These are phyloP conservation scores for Asobara japonica DNA, from an alignment of 1,140 invertebrate genomes.

Conservation along the genomic window DNA sequence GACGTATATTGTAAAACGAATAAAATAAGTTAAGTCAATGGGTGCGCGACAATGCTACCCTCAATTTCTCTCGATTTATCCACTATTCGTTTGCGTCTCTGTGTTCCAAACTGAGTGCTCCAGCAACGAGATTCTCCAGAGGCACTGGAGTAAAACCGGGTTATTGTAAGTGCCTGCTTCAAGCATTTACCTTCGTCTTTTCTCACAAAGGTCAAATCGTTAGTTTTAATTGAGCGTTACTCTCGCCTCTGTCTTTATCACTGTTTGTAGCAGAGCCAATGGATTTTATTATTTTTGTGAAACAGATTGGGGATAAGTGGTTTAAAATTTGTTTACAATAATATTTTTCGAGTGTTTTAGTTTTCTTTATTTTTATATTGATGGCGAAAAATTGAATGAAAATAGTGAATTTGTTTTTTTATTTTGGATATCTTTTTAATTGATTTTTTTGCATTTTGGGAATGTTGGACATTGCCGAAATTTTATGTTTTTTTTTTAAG, in stretches of 20 bases:
- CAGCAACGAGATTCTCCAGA: slow-evolving; percentile 37
- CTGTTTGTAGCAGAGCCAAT: neutral
- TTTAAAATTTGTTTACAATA: no score
- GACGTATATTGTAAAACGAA: no score
- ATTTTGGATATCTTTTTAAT: no score
- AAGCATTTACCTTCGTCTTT: slow-evolving; percentile 55
- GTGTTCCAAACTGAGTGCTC: slow-evolving; percentile 36
- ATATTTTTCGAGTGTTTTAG: no score
- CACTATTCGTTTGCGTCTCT: slow-evolving; percentile 28
- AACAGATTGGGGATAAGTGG: no score
- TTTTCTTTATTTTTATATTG: no score
- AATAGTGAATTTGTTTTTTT: no score
- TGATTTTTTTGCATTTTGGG: no score
- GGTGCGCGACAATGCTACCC: slow-evolving; percentile 15
- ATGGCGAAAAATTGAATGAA: no score
- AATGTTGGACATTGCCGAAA: no score
- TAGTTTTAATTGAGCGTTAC: slow-evolving; percentile 57
- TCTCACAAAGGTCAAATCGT: slow-evolving; percentile 56
- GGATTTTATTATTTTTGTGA: neutral
- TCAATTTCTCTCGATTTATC: slow-evolving; percentile 32
- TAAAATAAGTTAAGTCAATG: no score
- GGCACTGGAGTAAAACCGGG: slow-evolving; percentile 48
- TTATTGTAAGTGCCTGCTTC: slow-evolving; percentile 59
- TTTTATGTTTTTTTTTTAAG: no score
- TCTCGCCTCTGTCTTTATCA: neutral